These are phyloP conservation scores for Muschampia plurimacula DNA, from an alignment of 2,888 invertebrate genomes.

Conservation along the genomic window DNA sequence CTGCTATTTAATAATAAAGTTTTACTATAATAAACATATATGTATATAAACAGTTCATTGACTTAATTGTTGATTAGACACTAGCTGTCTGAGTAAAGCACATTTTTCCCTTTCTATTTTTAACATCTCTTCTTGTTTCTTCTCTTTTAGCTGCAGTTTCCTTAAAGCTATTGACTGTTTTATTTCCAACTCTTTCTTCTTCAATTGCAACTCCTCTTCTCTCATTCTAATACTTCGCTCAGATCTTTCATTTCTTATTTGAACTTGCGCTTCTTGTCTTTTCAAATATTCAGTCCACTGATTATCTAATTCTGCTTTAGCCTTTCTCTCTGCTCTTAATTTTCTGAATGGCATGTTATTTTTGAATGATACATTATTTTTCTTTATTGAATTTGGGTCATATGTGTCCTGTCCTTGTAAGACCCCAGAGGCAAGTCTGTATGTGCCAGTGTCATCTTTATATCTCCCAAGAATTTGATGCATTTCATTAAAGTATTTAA, in stretches of 20 bases:
- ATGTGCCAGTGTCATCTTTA: conserved; percentile 58
- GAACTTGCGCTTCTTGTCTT: conserved; percentile 65
- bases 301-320: conserved; percentile 69
- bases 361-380: conserved; percentile 55
- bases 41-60: conserved; percentile 16
- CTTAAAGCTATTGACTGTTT: conserved; percentile 68
- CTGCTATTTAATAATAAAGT: neutral
- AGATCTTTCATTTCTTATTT: conserved; percentile 63
- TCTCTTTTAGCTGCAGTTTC: conserved; percentile 66
- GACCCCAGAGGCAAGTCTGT: conserved; percentile 66
- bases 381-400: conserved; percentile 49
- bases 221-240: conserved; percentile 65
- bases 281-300: conserved; percentile 70
- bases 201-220: conserved; percentile 67
- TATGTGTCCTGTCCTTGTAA: conserved; percentile 53
- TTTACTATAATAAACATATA: neutral
- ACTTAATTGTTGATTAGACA: conserved; percentile 54
- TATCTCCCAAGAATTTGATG: conserved; percentile 67
- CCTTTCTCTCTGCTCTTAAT: conserved; percentile 63
- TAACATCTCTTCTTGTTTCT: conserved; percentile 67
- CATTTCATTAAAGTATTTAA: conserved; percentile 74
- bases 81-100: conserved; percentile 60
- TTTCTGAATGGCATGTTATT: conserved; percentile 62
- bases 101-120: conserved; percentile 72
- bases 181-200: conserved; percentile 66